These are phyloP conservation scores for Mohoua ochrocephala DNA, from an alignment of 2,113 vertebrate genomes.

Conservation along the genomic window DNA sequence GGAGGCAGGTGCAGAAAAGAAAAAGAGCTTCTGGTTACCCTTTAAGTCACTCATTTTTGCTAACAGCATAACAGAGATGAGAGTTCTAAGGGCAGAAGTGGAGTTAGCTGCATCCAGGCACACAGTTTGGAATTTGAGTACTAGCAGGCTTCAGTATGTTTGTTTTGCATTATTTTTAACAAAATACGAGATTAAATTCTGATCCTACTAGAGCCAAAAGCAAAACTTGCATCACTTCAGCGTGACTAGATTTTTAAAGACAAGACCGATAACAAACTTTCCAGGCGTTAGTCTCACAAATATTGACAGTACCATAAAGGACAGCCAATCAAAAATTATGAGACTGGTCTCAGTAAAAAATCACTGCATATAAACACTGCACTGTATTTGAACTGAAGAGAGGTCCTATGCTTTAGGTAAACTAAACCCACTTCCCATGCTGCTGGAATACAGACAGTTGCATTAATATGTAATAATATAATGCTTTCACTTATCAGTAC, in stretches of 20 bases:
- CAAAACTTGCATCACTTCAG: background rate
- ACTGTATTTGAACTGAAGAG: background rate
- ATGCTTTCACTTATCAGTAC: background rate
- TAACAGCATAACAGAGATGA: background rate
- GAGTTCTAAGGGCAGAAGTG: background rate
- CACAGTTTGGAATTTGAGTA: background rate
- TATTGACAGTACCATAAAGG: background rate
- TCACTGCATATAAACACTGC: background rate
- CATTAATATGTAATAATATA: background rate
- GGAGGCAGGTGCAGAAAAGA: background rate
- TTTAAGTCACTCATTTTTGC: background rate
- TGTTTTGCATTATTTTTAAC: background rate
- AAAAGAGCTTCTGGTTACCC: background rate
- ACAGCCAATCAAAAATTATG: background rate
- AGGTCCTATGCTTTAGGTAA: background rate
- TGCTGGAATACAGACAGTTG: background rate
- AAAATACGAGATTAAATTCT: background rate
- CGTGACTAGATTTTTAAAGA: background rate
- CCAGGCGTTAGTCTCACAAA: background rate
- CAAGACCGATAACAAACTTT: background rate
- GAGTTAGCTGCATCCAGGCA: background rate
- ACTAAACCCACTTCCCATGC: background rate
- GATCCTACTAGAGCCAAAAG: background rate
- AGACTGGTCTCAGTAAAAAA: background rate
- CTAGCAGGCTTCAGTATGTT: background rate